Evolutionary conservation across 2,797 vertebrate species (phyloP).

Genomic region (Phyllotis vaccarum): DNA sequence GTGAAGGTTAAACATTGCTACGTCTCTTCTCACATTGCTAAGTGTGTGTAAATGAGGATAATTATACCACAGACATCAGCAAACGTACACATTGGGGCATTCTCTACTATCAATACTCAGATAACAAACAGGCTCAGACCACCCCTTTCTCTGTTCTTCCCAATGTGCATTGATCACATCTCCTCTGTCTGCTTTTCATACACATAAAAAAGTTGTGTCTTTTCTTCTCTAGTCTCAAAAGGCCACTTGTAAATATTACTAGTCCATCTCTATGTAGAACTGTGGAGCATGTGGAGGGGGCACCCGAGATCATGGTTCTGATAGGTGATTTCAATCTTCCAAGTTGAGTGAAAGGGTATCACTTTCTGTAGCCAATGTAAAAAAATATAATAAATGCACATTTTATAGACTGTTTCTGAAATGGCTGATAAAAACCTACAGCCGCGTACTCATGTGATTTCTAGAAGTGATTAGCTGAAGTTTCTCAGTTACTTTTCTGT

Average conservation of each 20-base stretch:
- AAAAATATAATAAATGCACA: not conserved
- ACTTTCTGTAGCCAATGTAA: not conserved
- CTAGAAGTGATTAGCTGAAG: not conserved
- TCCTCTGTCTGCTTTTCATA: not conserved
- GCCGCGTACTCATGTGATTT: rapidly evolving
- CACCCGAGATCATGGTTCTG: not conserved
- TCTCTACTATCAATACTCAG: not conserved
- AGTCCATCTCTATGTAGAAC: not conserved
- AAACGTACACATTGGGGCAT: not conserved
- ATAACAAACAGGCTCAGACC: not conserved
- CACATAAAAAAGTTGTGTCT: not conserved
- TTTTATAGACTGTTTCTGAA: not conserved
- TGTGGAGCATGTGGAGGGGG: not conserved
- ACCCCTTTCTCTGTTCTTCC: not conserved
- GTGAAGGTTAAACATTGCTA: not conserved
- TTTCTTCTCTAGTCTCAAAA: not conserved
- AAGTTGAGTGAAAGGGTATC: not conserved
- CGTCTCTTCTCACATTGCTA: too few relatives aligned
- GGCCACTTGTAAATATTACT: not conserved
- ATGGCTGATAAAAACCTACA: not conserved
- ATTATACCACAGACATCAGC: not conserved
- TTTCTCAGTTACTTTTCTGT: not conserved
- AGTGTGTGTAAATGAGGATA: too few relatives aligned
- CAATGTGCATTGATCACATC: not conserved
- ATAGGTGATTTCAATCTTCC: not conserved